Evolutionary conservation across 2,113 vertebrate genomes (phyloP).

Genomic region (Globicephala melas): DNA sequence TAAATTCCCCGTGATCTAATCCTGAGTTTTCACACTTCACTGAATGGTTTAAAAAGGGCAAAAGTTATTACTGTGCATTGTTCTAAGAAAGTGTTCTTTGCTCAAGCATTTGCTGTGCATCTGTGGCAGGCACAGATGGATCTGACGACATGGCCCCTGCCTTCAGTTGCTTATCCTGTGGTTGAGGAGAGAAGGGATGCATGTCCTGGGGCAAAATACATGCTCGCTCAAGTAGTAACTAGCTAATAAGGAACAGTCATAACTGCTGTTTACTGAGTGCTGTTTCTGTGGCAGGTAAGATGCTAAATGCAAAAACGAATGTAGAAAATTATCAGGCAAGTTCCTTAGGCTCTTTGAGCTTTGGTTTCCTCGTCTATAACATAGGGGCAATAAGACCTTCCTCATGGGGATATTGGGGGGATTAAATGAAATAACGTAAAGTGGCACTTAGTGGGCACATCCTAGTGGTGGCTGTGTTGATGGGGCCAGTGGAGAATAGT

Average conservation of each 20-base stretch:
- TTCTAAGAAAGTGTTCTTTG: background rate
- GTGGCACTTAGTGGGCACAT: background rate
- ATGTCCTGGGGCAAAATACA: background rate
- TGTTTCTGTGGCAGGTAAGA: background rate
- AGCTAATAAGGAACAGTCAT: background rate
- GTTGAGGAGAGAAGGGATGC: background rate
- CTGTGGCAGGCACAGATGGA: background rate
- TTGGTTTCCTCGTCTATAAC: background rate
- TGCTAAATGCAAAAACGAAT: background rate
- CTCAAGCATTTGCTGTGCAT: background rate
- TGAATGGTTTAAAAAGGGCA: background rate
- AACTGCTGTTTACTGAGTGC: fast-evolving
- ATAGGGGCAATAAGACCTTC: background rate
- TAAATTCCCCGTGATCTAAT: background rate
- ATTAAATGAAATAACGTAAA: background rate
- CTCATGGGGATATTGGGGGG: background rate
- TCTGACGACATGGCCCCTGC: background rate
- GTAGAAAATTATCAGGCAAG: background rate
- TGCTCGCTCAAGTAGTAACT: background rate
- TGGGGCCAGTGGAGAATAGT: background rate
- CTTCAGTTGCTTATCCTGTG: background rate
- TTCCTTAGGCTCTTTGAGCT: background rate
- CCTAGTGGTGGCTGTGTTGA: background rate
- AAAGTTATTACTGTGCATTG: background rate
- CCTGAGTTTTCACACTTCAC: background rate